phyloP scores from a whole-genome alignment of 2,797 vertebrate species.

The Clarias laeviceps region DNA sequence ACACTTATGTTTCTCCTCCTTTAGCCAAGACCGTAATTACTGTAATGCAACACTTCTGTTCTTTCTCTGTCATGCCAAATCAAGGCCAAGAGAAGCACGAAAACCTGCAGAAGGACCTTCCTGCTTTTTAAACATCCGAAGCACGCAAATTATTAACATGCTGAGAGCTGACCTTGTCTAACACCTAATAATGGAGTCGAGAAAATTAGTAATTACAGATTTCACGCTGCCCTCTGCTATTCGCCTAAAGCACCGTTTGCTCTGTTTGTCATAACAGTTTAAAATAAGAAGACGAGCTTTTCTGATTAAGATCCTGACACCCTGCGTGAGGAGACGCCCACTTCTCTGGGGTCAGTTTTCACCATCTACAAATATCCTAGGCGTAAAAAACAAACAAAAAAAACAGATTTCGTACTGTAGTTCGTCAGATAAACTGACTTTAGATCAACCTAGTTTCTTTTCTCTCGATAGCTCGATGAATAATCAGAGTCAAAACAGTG shows the following conservation, averaged over 20 bases:
- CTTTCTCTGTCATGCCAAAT: background rate
- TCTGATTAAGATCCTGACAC: background rate
- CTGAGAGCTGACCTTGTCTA: conserved; percentile 30
- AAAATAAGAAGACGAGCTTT: conserved; percentile 19
- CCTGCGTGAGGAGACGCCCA: background rate
- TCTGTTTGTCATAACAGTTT: conserved; percentile 25
- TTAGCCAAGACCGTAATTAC: background rate
- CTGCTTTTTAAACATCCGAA: background rate
- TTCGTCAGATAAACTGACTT: background rate
- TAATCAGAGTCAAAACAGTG: background rate
- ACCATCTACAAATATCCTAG: background rate
- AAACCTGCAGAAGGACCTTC: background rate
- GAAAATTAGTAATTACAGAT: conserved; percentile 50
- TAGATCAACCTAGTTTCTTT: background rate
- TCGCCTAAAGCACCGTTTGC: conserved; percentile 22
- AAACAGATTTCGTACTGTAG: too few species aligned
- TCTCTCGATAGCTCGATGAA: background rate
- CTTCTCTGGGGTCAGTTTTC: background rate
- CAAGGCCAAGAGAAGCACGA: background rate
- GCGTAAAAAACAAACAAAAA: background rate
- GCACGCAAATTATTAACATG: conserved; percentile 48
- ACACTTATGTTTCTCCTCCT: background rate
- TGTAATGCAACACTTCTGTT: background rate
- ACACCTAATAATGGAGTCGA: conserved; percentile 42
- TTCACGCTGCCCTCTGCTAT: conserved; percentile 25